A percentile compares a stretch with the other conserved stretches of the same genome.
phyloP scores from a whole-genome alignment of 2,113 vertebrate genomes.

The Argyrosomus japonicus region DNA sequence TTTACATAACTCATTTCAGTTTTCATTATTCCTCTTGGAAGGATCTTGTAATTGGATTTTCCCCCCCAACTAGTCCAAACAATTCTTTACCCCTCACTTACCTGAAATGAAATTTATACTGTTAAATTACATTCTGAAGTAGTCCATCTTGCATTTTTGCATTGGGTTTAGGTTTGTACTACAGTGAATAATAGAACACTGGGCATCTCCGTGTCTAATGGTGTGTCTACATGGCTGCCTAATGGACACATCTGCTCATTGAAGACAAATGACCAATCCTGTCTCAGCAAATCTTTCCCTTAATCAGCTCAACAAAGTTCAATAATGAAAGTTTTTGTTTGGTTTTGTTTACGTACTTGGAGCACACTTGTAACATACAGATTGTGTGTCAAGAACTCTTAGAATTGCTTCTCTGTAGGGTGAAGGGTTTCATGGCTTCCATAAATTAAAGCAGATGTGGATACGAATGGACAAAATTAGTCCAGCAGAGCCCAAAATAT shows the following conservation, averaged over 20 bases:
- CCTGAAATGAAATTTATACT: constrained; percentile 72
- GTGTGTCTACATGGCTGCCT: constrained; percentile 46
- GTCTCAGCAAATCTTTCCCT: constrained; percentile 44
- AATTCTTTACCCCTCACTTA: constrained; percentile 64
- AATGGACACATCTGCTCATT: constrained; percentile 53
- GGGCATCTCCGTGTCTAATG: constrained; percentile 53
- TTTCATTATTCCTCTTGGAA: constrained; percentile 72
- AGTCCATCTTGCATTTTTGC: constrained; percentile 55
- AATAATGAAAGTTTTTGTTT: constrained; percentile 12
- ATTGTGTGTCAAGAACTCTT: not conserved
- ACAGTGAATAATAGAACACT: constrained; percentile 59
- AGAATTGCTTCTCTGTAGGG: not conserved
- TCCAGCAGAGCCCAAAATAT: too few relatives aligned
- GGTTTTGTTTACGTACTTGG: not conserved
- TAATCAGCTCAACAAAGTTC: constrained; percentile 46
- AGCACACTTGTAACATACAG: not conserved
- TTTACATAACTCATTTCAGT: constrained; percentile 77
- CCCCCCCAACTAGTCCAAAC: constrained; percentile 56
- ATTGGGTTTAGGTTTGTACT: constrained; percentile 51
- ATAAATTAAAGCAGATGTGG: not conserved
- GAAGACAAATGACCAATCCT: constrained; percentile 52
- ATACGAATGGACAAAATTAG: too few relatives aligned
- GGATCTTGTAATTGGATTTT: constrained; percentile 71
- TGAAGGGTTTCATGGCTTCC: not conserved
- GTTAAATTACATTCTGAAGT: constrained; percentile 70